Evolutionary conservation across 2,113 vertebrate species (phyloP), one percentile per base, ranked within the genome.

Genomic region (Oxygymnocypris stewartii): DNA sequence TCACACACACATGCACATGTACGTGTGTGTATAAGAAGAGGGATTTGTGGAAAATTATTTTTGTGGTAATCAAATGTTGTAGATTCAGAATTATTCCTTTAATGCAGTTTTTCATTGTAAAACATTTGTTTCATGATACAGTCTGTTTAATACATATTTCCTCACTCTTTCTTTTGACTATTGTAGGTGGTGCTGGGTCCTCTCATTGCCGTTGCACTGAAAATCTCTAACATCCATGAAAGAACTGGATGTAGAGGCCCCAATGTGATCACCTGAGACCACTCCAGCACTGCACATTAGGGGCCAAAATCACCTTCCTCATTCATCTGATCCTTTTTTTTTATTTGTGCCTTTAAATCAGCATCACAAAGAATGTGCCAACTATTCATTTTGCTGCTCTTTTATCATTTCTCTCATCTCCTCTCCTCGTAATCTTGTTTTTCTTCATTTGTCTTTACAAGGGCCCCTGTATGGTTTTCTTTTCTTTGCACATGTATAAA

Each of bases 171-270:
- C 57, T 59, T 84, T 47, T 78, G 9, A 82, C 35, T 4, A 47
- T 79, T 74, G n/a, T 90, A 99, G 98, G 97, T 96, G 42, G 98
- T 98, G 88, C 94, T 99, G 92, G 97, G 98, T 79, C 97, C 98
- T 88, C 97, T 99, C 59, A 99, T 99, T 78, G 98, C 98, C 91
- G 98, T 99, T 0, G 98, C 98, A 9, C 94, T 99, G 91, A 99
- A 99, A 94, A 96, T 99, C 92, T 99, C 98, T 84, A 96, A 96
- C 94, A 96, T 99, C 91, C 98, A 99, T 0, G 98, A 99, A 94
- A 94, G 97, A 91, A 99, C 97, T 0, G 97, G 97, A 87, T 95
- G 96, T 73, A 96, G 95, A 69, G 97, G 98, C 83, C 98, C 98
- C 18, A 98, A 96, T 0, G 95, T 99, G 91, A 99, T 99, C 95